Evolutionary conservation across 2,888 invertebrate genomes (phyloP), one percentile per base, ranked within the genome.

Genomic region (Clostera curtula): DNA sequence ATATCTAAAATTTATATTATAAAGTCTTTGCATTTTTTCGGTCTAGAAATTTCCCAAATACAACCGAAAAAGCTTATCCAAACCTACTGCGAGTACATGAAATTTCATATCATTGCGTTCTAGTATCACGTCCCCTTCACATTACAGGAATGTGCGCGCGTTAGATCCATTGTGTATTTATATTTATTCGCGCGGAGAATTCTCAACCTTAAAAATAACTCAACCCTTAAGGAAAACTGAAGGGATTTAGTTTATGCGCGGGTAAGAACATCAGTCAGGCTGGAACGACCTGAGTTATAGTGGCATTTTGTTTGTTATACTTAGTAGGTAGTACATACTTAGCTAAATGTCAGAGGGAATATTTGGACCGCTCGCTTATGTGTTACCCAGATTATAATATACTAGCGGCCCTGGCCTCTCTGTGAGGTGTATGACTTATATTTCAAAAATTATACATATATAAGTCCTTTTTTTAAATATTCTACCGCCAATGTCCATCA

Each of bases 181-280:
- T 28, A 22, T n/a, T n/a, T n/a, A n/a, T 19, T 26, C 11, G 28
- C 20, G 20, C 16, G 26, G 34, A 26, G 33, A 34, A 38, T 29
- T 33, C 31, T 40, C 40, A 43, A 8, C 39, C 46, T 43, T 39
- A 47, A 54, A 56, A 56, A 64, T 60, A 61, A 59, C 49, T 51
- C 41, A 48, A 34, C 35, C 41, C 45, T 38, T 51, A 54, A 55
- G 51, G 50, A 52, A 55, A 60, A 59, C 51, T 53, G 54, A 47
- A 44, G 49, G 45, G 53, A 57, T 56, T 63, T 59, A 52, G 55
- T 60, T 63, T 59, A 55, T 62, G 52, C 52, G 49, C 46, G 60
- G 56, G 43, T 51, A 48, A 51, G 49, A 56, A 50, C 56, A 65
- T 66, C 56, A 59, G 56, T 65, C 62, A 58, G 51, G n/a, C n/a